phyloP scores from a whole-genome alignment of 2,888 invertebrate genomes.

The Altica lythri region DNA sequence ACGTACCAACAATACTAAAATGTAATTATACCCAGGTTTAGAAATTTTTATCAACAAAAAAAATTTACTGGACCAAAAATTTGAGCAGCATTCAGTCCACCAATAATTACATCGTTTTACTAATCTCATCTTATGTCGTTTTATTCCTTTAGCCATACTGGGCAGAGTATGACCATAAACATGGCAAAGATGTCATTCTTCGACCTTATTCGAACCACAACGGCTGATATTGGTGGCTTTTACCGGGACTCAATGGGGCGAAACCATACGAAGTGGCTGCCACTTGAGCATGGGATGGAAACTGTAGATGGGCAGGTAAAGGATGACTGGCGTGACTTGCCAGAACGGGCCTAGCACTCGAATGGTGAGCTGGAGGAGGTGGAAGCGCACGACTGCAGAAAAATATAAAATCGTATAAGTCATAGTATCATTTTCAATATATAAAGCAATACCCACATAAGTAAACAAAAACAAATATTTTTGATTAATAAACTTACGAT shows the following conservation, averaged over 20 bases:
- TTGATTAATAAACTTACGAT: too few relatives aligned
- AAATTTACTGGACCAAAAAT: conserved; percentile 20
- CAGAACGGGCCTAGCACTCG: conserved; percentile 70
- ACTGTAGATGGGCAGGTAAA: conserved; percentile 81
- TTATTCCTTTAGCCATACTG: not conserved
- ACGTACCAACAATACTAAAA: too few relatives aligned
- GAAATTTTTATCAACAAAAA: too few relatives aligned
- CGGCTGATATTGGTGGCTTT: conserved; percentile 67
- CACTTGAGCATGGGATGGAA: conserved; percentile 68
- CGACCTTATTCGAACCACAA: conserved; percentile 73
- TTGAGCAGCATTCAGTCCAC: conserved; percentile 21
- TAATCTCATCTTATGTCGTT: not conserved
- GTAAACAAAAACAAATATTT: too few relatives aligned
- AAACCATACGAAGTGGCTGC: conserved; percentile 66
- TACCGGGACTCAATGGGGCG: conserved; percentile 73
- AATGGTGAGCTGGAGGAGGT: conserved; percentile 85
- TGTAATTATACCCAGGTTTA: too few relatives aligned
- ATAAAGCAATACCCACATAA: too few relatives aligned
- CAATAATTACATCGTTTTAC: conserved; percentile 1
- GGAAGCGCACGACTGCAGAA: conserved; percentile 62
- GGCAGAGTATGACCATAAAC: not conserved
- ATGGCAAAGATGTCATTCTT: not conserved
- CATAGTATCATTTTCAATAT: too few relatives aligned
- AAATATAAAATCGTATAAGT: too few relatives aligned
- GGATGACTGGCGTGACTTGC: conserved; percentile 75